phyloP scores from a whole-genome alignment of 2,113 vertebrate species.

The Dromaius novaehollandiae region DNA sequence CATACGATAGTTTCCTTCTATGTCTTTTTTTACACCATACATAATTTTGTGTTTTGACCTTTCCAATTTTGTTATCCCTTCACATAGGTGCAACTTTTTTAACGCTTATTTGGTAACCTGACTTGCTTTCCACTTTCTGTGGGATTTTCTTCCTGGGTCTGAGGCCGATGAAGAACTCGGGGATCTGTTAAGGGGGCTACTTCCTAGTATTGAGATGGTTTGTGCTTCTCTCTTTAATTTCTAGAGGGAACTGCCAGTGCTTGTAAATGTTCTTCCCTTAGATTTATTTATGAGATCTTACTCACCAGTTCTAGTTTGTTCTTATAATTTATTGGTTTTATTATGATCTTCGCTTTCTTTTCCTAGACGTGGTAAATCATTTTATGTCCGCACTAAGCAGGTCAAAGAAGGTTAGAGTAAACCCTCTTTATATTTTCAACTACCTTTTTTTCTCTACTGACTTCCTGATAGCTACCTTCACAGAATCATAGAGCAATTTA shows the following conservation, averaged over 20 bases:
- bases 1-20: not conserved
- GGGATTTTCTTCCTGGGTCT: not conserved
- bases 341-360: conserved; percentile 51
- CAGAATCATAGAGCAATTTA: not conserved
- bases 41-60: not conserved
- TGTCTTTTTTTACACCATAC: not conserved
- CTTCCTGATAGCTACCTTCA: not conserved
- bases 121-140: not conserved
- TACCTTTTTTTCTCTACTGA: not conserved
- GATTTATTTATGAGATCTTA: conserved; percentile 41
- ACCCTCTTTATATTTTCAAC: not conserved
- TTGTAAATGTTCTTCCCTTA: conserved; percentile 15
- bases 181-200: not conserved
- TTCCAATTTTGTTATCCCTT: not conserved
- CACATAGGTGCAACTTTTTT: not conserved
- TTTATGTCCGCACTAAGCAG: conserved; percentile 4
- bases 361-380: conserved; percentile 42
- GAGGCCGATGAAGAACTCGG: not conserved
- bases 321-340: conserved; percentile 46
- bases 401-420: conserved; percentile 13
- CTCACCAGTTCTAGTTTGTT: conserved; percentile 15
- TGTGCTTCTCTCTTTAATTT: conserved; percentile 13
- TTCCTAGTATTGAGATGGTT: not conserved
- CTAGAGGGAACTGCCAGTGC: not conserved
- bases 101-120: not conserved